Conservation (phyloP, 2,113 vertebrate genomes). For the Ochotona curzoniae region DNA sequence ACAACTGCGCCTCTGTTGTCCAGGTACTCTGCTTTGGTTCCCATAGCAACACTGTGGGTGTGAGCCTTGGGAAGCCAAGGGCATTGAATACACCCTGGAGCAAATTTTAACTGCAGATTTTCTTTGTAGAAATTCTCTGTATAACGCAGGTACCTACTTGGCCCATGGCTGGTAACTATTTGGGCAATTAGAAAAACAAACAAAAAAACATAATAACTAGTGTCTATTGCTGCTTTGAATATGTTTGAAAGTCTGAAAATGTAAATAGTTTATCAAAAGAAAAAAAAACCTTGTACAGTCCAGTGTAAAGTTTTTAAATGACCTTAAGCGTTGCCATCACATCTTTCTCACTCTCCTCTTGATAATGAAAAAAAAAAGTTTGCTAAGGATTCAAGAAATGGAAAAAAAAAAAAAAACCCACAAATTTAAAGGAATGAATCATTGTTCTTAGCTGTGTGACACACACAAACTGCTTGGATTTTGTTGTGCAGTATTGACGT, state of each 20-base stretch:
- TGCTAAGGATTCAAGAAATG: constrained; percentile 92
- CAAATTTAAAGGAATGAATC: constrained; percentile 83
- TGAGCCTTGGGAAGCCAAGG: constrained; percentile 88
- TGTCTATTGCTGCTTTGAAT: constrained; percentile 99
- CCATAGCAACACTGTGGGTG: constrained; percentile 94
- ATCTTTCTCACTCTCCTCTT: constrained; percentile 96
- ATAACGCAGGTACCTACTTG: constrained; percentile 96
- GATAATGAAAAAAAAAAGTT: constrained; percentile 94
- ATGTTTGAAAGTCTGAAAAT: constrained; percentile 99
- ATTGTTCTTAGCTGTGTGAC: constrained; percentile 94
- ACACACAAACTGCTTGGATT: constrained; percentile 97
- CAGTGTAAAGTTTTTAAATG: constrained; percentile 99
- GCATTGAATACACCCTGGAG: constrained; percentile 89
- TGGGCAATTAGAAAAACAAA: constrained; percentile 94
- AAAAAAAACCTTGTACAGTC: constrained; percentile 99
- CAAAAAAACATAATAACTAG: constrained; percentile 88
- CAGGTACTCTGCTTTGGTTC: constrained; percentile 96
- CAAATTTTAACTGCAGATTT: constrained; percentile 91
- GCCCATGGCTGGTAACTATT: constrained; percentile 95
- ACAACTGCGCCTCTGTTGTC: constrained; percentile 90
- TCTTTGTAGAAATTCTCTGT: constrained; percentile 92
- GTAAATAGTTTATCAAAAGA: constrained; percentile 99
- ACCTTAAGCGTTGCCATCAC: constrained; percentile 98
- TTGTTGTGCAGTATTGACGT: constrained; percentile 99
- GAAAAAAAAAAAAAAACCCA: constrained; percentile 78